Evolutionary conservation across 2,113 vertebrate genomes (phyloP).

Genomic region (Tragelaphus imberbis): DNA sequence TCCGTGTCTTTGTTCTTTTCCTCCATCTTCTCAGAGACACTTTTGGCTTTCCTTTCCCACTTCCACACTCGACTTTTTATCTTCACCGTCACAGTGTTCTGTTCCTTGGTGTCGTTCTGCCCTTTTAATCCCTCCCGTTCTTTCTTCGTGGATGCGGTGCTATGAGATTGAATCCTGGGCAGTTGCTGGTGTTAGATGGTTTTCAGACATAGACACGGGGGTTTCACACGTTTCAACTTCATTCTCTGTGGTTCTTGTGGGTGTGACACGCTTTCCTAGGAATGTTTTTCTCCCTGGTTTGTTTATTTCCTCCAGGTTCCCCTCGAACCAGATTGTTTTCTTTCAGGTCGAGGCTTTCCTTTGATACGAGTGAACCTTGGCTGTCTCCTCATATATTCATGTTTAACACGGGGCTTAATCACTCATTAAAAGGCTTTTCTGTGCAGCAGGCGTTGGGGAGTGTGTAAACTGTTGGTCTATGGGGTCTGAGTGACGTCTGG

Average conservation of each 20-base stretch:
- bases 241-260: background rate
- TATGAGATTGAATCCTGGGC: fast-evolving
- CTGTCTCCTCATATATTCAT: fast-evolving
- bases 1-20: background rate
- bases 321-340: background rate
- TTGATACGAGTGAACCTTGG: background rate
- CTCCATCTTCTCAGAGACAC: background rate
- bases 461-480: fast-evolving
- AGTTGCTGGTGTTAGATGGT: no score
- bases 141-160: background rate
- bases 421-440: background rate
- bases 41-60: background rate
- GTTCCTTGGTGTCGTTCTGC: background rate
- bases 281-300: background rate
- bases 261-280: fast-evolving
- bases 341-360: fast-evolving
- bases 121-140: background rate
- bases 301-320: background rate
- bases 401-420: background rate
- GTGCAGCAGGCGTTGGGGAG: fast-evolving
- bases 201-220: background rate
- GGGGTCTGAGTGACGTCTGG: no score
- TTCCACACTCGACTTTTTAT: background rate
- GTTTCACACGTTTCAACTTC: fast-evolving
- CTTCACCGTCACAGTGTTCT: fast-evolving